Evolutionary conservation across 2,113 vertebrate genomes (phyloP), one percentile per base, ranked within the genome.

Genomic region (Ptyas mucosa): DNA sequence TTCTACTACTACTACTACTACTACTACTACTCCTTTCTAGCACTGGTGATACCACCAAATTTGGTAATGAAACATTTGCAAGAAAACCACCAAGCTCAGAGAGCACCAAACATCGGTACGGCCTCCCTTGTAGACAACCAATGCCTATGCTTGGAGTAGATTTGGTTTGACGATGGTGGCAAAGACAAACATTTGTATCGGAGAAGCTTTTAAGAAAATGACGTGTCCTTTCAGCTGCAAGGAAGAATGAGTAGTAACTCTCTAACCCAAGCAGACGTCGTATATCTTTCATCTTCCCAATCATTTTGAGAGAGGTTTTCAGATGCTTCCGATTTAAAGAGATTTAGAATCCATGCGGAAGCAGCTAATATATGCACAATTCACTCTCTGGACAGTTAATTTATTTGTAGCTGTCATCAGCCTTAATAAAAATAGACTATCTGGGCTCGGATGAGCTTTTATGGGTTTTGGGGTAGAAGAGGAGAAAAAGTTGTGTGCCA

Each of bases 391-490:
- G n/a, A 20, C 64, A 12, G 87, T 54, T 87, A 96, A 91, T 34
- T 93, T 85, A 93, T 95, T 94, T 91, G 88, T 39, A 85, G 88
- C 53, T 0, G 0, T 86, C 23, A 49, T 15, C 46, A 11, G 23
- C 90, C 94, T 92, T 92, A 95, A 93, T 58, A 93, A 95, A 94
- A 94, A 81, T 89, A 95, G 24, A 89, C 61, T 89, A n/a, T 49
- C 86, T 85, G 87, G 51, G 90, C 64, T 55, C 1, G 20, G 90
- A 10, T 90, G 75, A 11, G 93, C 29, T 81, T 81, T 81, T 81
- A 81, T 90, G 75, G 89, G 12, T 69, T n/a, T 29, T 34, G 88
- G 51, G 52, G 15, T 52, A 29, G 75, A 21, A 39, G 75, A 39
- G 18, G 75, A 81, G 75, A 81, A 81, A 81, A 43, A 9, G 34